phyloP scores from a whole-genome alignment of 1,140 invertebrate genomes.

The Aleiodes sp. region DNA sequence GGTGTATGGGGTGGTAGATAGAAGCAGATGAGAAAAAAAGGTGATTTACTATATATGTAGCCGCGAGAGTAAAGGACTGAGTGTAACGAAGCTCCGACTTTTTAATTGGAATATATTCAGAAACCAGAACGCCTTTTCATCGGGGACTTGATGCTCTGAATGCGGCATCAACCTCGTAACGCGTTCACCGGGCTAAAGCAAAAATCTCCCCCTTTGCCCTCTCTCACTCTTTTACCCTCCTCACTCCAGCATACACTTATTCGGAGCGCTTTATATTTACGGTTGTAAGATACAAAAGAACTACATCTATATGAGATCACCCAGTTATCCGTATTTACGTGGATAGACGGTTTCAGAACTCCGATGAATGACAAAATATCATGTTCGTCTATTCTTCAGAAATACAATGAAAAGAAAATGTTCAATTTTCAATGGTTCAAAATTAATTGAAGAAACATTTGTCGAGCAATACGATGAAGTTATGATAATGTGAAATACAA shows the following conservation, averaged over 20 bases:
- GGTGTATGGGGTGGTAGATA: neutral
- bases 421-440: too few species aligned
- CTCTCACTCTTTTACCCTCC: neutral
- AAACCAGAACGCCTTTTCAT: slow-evolving; percentile 65
- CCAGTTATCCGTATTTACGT: neutral
- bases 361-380: neutral
- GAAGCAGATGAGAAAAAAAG: neutral
- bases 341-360: neutral
- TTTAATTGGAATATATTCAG: slow-evolving; percentile 68
- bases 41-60: neutral
- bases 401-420: too few species aligned
- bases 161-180: slow-evolving; percentile 36
- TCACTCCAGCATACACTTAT: too few species aligned
- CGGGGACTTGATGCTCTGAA: slow-evolving; percentile 59
- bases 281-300: neutral
- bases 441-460: too few species aligned
- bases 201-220: neutral
- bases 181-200: neutral
- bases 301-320: neutral
- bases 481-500: too few species aligned
- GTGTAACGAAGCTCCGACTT: slow-evolving; percentile 66
- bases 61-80: slow-evolving; percentile 45
- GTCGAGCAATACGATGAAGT: too few species aligned
- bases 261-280: neutral
- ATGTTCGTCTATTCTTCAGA: too few species aligned